These are phyloP conservation scores for Oreotrochilus melanogaster DNA, from an alignment of 2,113 vertebrate genomes.

Conservation along the genomic window DNA sequence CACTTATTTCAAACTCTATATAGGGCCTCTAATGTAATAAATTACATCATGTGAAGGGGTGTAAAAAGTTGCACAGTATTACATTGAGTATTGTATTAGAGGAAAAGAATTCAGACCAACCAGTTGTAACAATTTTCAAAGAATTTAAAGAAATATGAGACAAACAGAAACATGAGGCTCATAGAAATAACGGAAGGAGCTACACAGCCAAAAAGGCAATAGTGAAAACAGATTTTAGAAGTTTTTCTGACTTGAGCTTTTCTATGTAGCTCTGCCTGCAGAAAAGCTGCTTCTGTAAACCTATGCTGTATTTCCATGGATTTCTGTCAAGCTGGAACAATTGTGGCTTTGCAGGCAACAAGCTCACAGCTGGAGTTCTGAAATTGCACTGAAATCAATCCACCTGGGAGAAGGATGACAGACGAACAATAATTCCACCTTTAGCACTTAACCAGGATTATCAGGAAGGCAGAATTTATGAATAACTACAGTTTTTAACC, in stretches of 20 bases:
- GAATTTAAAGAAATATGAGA: not conserved
- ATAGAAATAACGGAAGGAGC: not conserved
- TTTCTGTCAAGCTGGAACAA: not conserved
- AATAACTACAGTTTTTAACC: not conserved
- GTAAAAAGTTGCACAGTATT: not conserved
- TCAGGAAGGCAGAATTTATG: not conserved
- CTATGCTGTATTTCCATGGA: not conserved
- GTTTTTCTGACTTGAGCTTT: not conserved
- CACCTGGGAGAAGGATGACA: not conserved
- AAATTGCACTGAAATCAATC: not conserved
- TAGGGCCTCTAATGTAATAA: not conserved
- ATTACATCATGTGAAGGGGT: not conserved
- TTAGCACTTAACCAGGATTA: not conserved
- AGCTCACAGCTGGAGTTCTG: not conserved
- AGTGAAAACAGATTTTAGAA: not conserved
- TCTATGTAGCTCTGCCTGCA: not conserved
- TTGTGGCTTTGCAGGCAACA: not conserved
- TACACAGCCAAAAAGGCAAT: not conserved
- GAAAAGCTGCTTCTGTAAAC: not conserved
- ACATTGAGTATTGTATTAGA: not conserved
- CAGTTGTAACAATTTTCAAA: not conserved
- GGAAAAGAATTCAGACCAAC: not conserved
- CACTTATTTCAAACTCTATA: not conserved
- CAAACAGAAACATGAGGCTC: not conserved
- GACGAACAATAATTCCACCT: not conserved